Base-by-base conservation (phyloP, 23 tunicate genomes). In the Halocynthia aurantium region DNA sequence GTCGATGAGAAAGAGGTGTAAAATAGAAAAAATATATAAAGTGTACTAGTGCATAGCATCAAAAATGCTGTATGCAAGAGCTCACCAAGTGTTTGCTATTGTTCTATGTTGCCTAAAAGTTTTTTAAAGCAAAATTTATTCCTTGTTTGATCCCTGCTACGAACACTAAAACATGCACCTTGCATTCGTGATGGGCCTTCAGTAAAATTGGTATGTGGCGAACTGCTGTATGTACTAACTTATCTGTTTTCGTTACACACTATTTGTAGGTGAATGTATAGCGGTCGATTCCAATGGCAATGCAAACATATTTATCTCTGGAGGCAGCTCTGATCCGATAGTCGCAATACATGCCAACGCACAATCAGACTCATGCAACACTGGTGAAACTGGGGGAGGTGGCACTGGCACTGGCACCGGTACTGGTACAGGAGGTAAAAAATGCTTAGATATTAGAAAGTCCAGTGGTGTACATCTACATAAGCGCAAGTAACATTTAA, bases 281-380 rank as follows among this genome's bases (percentile, higher is more conserved):
- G 65, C 82, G 12, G 98, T 92, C 6, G 82, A 64, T 60, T 81
- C 78, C 10, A 22, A 63, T 53, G 92, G 92, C 0, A 50, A 62
- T 52, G 98, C 98, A 0, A 21, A 86, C 8, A 72, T 91, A 53
- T 63, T 52, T 72, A 82, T 91, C 70, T 5, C 61, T n/a, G n/a
- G n/a, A 13, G 20, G 22, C 12, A 77, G 60, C 5, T 31, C 44
- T 31, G 84, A 85, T 51, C 85, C 87, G 13, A 75, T 92, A 21
- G 78, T 92, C 15, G 98, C 98, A 0, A 82, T 92, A 68, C 87
- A 92, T 60, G 87, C 79, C 13, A 65, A 86, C 57, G 98, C 98
- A 7, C 84, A 74, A 13, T 85, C 93, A 66, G 74, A 79, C 76
- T 0, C 44, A 31, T 83, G 87, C 51, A 70, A 61, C 15, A 69